Base-by-base conservation (phyloP, 2,888 invertebrate species). In the Cacoxenus indagator region DNA sequence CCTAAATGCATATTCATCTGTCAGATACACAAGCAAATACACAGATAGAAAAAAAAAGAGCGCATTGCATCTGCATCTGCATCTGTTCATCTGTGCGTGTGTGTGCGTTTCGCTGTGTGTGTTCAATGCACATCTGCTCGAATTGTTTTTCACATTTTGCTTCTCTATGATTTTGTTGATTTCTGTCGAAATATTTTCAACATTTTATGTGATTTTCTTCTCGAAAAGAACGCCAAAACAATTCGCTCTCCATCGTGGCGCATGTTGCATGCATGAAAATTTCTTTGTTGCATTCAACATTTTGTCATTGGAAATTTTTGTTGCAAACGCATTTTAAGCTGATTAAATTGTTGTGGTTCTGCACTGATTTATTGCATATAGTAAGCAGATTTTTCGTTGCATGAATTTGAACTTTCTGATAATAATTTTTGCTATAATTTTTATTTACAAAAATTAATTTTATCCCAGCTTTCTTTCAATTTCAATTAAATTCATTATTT, bases 101-200 rank as follows among this genome's bases (percentile, higher is more conserved):
- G 67, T 73, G 64, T 54, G 11, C 24, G n/a, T 64, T 9, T 46
- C 14, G 2, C 19, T 1, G 17, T 24, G 2, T 22, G 71, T 71
- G 69, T 73, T 70, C 73, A 70, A 68, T 70, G 84, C 81, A 81
- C 84, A 80, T 80, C 80, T 80, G 80, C 73, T 84, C 73, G 73
- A 71, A 81, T 83, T 80, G 76, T 77, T 78, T 65, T 24, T 22
- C 17, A 59, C 51, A 55, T 62, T 65, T 2, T 57, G 51, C 67
- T 64, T 19, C 45, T 48, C 64, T 55, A 59, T 43, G 66, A 57
- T 66, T 57, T 59, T 31, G 14, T 62, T 62, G 37, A 24, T 43
- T 61, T 24, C 6, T n/a, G 11, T 62, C 19, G 29, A 24, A 55
- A 19, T 24, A n/a, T 22, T 14, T 37, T 11, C 9, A 14, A n/a